Evolutionary conservation across 2,113 vertebrate genomes (phyloP), one percentile per base, ranked within the genome.

Genomic region (Ranitomeya variabilis): DNA sequence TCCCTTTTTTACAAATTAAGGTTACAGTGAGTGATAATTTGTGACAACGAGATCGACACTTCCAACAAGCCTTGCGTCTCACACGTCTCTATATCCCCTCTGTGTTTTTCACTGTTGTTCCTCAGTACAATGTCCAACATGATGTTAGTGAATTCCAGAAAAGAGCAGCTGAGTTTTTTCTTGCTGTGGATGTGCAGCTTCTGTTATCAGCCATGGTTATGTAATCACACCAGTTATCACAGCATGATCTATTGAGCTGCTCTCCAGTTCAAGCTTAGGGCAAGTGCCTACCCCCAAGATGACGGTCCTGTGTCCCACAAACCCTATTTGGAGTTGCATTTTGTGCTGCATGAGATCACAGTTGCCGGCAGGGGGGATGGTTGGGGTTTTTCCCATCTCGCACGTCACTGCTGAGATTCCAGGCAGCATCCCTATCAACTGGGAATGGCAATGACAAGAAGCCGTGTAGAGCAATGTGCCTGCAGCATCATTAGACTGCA

Each of bases 331-430:
- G 37, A 84, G 82, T 21, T 62, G 59, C 80, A 62, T 62, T 81
- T 81, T 81, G 64, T 71, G 64, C 64, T 54, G 64, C 66, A 84
- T 69, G 82, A 84, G 64, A 69, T 84, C 37, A 84, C 66, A 84
- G 69, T 84, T 54, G 82, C 82, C 71, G 82, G 60, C 66, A 45
- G 81, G 79, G 62, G 79, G 55, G 79, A 59, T 15, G 77, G 79
- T 18, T 69, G 81, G 81, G 82, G 82, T 67, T 55, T 84, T 84
- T 84, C 82, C 82, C 66, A 84, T 84, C 51, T 71, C 52, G 19
- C 82, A 84, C 82, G 82, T 84, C 82, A 84, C 82, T 71, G 64
- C 82, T 84, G 82, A 84, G 64, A 84, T 84, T 84, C 82, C 66
- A 69, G 82, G 64, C 64, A 69, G 82, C 66, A 55, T 84, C 82